Conservation (phyloP, 2,888 invertebrate species). For the Lamellibrachia columna region DNA sequence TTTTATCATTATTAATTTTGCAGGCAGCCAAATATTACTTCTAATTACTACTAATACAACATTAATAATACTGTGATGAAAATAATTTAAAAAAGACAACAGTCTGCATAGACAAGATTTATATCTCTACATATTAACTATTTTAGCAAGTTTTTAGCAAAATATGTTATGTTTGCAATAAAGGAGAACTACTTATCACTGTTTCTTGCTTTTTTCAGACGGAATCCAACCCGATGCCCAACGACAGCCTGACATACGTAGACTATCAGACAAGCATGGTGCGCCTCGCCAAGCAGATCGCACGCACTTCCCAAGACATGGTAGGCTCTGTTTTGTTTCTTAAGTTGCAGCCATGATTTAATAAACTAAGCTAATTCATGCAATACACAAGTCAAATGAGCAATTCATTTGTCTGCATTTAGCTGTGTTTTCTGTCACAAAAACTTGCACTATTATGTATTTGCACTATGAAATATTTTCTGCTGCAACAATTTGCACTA, state of each 20-base stretch:
- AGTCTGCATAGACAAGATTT: no score
- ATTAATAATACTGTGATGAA: no score
- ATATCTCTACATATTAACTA: no score
- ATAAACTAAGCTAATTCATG: no score
- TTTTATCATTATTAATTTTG: neutral
- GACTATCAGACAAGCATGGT: slow-evolving; percentile 99
- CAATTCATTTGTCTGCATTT: no score
- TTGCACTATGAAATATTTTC: no score
- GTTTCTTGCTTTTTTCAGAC: neutral
- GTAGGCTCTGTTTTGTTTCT: slow-evolving; percentile 67
- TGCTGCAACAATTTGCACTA: no score
- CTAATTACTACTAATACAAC: no score
- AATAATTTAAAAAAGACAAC: neutral
- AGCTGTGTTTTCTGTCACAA: no score
- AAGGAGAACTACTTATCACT: neutral
- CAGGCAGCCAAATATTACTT: no score
- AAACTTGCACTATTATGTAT: no score
- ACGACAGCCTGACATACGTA: slow-evolving; percentile 74
- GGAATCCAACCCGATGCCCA: neutral
- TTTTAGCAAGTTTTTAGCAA: no score
- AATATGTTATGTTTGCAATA: neutral
- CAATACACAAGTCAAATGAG: neutral
- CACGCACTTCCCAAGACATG: slow-evolving; percentile 91
- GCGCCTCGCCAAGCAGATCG: slow-evolving; percentile 91
- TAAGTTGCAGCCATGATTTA: neutral